Conservation (phyloP, 2,113 vertebrate genomes). For the Myotis yumanensis region DNA sequence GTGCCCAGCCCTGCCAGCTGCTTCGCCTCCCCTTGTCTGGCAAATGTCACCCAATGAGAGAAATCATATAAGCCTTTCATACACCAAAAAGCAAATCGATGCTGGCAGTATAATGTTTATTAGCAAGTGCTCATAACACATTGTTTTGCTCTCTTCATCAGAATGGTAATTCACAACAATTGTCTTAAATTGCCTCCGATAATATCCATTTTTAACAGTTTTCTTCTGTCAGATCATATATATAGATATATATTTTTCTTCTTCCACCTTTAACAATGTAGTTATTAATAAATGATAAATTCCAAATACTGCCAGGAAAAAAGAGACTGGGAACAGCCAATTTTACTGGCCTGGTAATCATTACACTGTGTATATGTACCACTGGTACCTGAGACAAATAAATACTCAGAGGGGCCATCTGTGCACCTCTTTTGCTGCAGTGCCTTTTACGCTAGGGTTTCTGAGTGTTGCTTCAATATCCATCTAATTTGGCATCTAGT, state of each 20-base stretch:
- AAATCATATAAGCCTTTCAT: constrained; percentile 62
- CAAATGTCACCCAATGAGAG: constrained; percentile 67
- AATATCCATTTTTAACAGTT: constrained; percentile 52
- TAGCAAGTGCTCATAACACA: constrained; percentile 70
- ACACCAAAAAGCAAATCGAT: constrained; percentile 63
- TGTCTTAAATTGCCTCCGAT: constrained; percentile 60
- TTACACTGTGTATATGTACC: constrained; percentile 69
- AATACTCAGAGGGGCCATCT: constrained; percentile 77
- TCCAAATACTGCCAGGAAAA: constrained; percentile 76
- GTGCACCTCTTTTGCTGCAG: constrained; percentile 80
- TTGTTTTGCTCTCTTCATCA: constrained; percentile 60
- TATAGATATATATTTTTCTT: constrained; percentile 34
- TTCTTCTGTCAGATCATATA: constrained; percentile 66
- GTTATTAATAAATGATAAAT: constrained; percentile 60
- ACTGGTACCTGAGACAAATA: constrained; percentile 82
- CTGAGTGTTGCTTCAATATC: constrained; percentile 74
- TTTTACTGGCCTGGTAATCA: constrained; percentile 65
- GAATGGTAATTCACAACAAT: constrained; percentile 62
- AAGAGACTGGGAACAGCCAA: constrained; percentile 62
- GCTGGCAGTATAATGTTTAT: constrained; percentile 71
- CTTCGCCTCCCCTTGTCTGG: constrained; percentile 45
- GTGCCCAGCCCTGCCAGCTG: neutral
- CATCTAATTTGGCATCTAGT: constrained; percentile 80
- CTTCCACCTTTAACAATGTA: constrained; percentile 70
- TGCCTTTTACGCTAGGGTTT: constrained; percentile 81